These are phyloP conservation scores for Sphecodes monilicornis DNA, from an alignment of 2,888 invertebrate genomes.

Conservation along the genomic window DNA sequence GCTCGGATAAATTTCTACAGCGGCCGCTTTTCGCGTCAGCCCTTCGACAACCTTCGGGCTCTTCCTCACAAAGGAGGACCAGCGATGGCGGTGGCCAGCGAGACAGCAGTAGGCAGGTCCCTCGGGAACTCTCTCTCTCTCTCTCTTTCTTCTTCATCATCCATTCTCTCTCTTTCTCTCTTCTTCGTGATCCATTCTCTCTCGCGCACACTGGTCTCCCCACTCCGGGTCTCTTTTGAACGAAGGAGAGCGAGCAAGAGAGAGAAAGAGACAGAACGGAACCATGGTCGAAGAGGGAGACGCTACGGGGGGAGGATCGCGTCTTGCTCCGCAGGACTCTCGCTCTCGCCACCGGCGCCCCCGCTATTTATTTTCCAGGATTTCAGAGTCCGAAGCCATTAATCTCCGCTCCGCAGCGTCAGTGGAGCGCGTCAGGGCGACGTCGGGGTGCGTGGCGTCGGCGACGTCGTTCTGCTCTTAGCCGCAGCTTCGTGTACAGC, in stretches of 20 bases:
- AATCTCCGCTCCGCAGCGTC: constrained; percentile 82
- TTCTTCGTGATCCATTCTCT: constrained; percentile 20
- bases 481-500: constrained; percentile 71
- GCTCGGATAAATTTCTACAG: constrained; percentile 56
- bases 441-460: constrained; percentile 81
- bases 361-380: constrained; percentile 84
- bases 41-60: constrained; percentile 67
- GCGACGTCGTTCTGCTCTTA: constrained; percentile 76
- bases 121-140: constrained; percentile 64
- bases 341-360: constrained; percentile 76
- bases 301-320: constrained; percentile 42
- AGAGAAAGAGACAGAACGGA: background rate
- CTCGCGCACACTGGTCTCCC: constrained; percentile 6
- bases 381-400: constrained; percentile 84
- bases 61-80: constrained; percentile 62
- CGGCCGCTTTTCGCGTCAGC: constrained; percentile 63
- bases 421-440: constrained; percentile 83
- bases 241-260: background rate
- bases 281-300: constrained; percentile 4
- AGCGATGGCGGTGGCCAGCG: constrained; percentile 63
- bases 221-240: background rate
- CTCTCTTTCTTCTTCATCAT: constrained; percentile 20
- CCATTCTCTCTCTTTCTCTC: constrained; percentile 37
- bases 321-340: constrained; percentile 75
- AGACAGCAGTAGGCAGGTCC: constrained; percentile 68